phyloP scores from a whole-genome alignment of 1,140 invertebrate genomes.

The Protaetia brevitarsis region DNA sequence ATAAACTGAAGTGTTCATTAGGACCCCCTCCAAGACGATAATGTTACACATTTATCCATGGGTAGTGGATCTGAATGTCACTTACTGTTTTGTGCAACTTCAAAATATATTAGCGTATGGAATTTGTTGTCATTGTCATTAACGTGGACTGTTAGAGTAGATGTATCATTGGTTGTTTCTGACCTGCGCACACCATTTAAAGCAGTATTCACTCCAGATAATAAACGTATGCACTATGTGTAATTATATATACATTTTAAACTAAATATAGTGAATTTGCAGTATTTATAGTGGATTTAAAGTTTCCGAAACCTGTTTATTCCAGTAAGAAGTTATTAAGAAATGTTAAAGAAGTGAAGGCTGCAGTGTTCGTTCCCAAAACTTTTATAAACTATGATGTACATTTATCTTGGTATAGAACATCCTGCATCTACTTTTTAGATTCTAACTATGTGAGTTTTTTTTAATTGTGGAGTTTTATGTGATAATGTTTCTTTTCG shows the following conservation, averaged over 20 bases:
- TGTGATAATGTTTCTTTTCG: neutral
- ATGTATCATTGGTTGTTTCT: slow-evolving; percentile 51
- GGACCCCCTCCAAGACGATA: slow-evolving; percentile 39
- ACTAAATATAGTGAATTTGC: slow-evolving; percentile 25
- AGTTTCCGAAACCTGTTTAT: slow-evolving; percentile 4
- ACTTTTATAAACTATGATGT: neutral
- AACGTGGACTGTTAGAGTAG: slow-evolving; percentile 58
- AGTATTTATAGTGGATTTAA: slow-evolving; percentile 13
- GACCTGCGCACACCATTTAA: slow-evolving; percentile 64
- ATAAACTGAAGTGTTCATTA: slow-evolving; percentile 55
- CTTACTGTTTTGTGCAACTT: slow-evolving; percentile 59
- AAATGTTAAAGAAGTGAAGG: slow-evolving; percentile 11
- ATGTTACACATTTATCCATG: slow-evolving; percentile 56
- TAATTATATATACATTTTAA: slow-evolving; percentile 36
- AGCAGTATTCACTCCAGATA: slow-evolving; percentile 62
- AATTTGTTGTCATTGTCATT: slow-evolving; percentile 66
- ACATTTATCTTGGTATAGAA: neutral
- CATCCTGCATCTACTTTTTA: slow-evolving; percentile 6
- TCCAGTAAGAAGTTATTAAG: slow-evolving; percentile 4
- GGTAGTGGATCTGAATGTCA: slow-evolving; percentile 63
- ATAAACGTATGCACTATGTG: slow-evolving; percentile 51
- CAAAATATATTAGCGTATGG: slow-evolving; percentile 63
- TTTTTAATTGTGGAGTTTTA: neutral
- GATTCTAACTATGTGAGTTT: neutral
- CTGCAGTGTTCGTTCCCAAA: slow-evolving; percentile 22